A percentile compares a stretch with the other conserved stretches of the same genome.
These are phyloP conservation scores for Alloplasta piceator DNA, from an alignment of 2,888 invertebrate species.

Conservation along the genomic window DNA sequence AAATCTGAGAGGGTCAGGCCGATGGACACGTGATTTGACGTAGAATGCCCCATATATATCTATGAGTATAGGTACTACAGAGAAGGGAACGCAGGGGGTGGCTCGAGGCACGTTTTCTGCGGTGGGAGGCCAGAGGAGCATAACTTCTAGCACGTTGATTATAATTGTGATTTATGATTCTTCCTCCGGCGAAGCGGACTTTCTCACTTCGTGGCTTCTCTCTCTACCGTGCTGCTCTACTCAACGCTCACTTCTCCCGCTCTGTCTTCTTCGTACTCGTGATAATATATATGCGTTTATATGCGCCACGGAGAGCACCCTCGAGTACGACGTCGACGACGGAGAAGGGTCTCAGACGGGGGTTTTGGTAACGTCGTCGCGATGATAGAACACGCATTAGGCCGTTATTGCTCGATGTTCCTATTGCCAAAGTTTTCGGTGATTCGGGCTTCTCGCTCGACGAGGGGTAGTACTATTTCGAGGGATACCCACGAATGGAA, in stretches of 20 bases:
- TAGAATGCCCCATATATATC: no score
- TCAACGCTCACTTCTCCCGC: constrained; percentile 28
- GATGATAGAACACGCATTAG: constrained; percentile 71
- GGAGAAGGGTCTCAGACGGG: constrained; percentile 44
- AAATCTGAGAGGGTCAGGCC: no score
- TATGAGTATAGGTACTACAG: constrained; percentile 17
- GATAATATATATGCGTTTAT: constrained; percentile 24
- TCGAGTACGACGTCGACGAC: constrained; percentile 36
- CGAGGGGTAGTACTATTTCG: constrained; percentile 42
- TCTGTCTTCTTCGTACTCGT: constrained; percentile 36
- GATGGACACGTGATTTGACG: no score
- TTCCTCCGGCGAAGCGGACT: constrained; percentile 56
- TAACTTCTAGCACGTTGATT: constrained; percentile 75
- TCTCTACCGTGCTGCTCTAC: constrained; percentile 21
- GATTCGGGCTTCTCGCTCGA: constrained; percentile 20
- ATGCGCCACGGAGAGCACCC: constrained; percentile 17
- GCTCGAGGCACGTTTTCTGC: constrained; percentile 72
- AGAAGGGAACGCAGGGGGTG: constrained; percentile 62
- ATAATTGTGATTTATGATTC: constrained; percentile 78
- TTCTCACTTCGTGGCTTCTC: constrained; percentile 57
- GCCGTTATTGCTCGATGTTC: constrained; percentile 65
- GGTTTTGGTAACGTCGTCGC: constrained; percentile 40
- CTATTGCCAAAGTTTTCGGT: constrained; percentile 66
- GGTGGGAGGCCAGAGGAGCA: constrained; percentile 54
- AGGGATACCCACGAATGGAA: constrained; percentile 20